Conservation (phyloP, 1,140 invertebrate species). For the Lysiphlebus fabarum region DNA sequence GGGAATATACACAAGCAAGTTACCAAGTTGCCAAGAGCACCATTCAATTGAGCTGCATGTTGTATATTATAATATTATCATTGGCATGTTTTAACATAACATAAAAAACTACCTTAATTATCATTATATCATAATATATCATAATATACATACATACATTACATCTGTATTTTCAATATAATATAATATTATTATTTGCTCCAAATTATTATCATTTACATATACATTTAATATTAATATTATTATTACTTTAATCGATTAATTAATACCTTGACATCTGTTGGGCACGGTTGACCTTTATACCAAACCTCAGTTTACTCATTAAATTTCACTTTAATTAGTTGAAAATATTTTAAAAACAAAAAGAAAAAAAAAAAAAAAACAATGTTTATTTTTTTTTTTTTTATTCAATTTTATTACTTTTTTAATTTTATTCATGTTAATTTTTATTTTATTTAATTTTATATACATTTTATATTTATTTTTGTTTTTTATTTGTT, state of each 20-base stretch:
- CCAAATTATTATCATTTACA: conserved; percentile 4
- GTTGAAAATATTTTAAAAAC: neutral
- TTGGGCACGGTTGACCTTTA: conserved; percentile 20
- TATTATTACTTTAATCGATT: conserved; percentile 9
- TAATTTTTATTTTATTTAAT: too few species aligned
- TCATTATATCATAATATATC: conserved; percentile 11
- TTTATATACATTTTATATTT: too few species aligned
- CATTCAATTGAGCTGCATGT: too few species aligned
- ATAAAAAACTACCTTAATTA: conserved; percentile 12
- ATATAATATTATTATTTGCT: conserved; percentile 1
- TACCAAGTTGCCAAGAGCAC: too few species aligned
- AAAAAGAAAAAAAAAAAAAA: too few species aligned
- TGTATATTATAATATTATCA: too few species aligned
- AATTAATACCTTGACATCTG: conserved; percentile 17
- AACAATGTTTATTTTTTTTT: neutral
- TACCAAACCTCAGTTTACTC: conserved; percentile 2
- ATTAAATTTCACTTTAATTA: conserved; percentile 22
- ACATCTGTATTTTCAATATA: conserved; percentile 20
- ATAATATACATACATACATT: conserved; percentile 3
- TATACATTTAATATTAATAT: neutral
- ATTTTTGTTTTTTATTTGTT: too few species aligned
- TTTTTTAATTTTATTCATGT: too few species aligned
- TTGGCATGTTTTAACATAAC: too few species aligned
- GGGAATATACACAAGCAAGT: conserved; percentile 22
- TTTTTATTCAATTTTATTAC: too few species aligned